Conservation (phyloP, 2,797 vertebrate genomes). For the Myripristis jacobus region DNA sequence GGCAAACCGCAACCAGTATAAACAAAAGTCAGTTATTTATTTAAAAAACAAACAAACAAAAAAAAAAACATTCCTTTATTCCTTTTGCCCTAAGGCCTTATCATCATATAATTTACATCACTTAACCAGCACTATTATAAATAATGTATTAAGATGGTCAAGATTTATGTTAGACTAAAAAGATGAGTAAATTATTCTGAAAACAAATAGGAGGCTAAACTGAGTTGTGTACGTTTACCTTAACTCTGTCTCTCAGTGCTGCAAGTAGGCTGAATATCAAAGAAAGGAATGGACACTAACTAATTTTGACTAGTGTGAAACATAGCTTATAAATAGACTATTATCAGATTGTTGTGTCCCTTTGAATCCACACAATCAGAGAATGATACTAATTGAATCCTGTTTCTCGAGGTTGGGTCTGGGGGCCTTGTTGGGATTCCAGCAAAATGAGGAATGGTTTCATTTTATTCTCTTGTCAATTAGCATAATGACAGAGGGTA, state of each 20-base stretch:
- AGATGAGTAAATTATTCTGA: neutral
- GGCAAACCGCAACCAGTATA: neutral
- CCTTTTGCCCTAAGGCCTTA: neutral
- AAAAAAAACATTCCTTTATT: neutral
- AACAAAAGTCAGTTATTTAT: neutral
- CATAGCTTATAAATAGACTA: neutral
- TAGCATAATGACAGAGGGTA: neutral
- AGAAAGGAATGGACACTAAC: neutral
- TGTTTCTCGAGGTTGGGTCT: neutral
- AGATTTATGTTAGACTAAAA: neutral
- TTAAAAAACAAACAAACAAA: neutral
- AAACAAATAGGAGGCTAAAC: slow-evolving; percentile 13
- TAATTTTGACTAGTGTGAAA: neutral
- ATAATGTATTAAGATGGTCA: neutral
- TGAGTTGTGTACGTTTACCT: slow-evolving; percentile 51
- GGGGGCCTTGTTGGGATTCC: neutral
- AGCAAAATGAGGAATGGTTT: neutral
- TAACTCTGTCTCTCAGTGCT: slow-evolving; percentile 10
- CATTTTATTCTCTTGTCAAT: neutral
- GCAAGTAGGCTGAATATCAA: slow-evolving; percentile 32
- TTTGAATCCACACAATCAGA: slow-evolving; percentile 8
- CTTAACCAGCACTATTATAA: neutral
- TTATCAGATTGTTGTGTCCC: neutral
- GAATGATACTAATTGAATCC: neutral
- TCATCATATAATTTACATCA: neutral